Evolutionary conservation across 2,888 invertebrate species (phyloP), one percentile per base, ranked within the genome.

Genomic region (Hypolimnas misippus): DNA sequence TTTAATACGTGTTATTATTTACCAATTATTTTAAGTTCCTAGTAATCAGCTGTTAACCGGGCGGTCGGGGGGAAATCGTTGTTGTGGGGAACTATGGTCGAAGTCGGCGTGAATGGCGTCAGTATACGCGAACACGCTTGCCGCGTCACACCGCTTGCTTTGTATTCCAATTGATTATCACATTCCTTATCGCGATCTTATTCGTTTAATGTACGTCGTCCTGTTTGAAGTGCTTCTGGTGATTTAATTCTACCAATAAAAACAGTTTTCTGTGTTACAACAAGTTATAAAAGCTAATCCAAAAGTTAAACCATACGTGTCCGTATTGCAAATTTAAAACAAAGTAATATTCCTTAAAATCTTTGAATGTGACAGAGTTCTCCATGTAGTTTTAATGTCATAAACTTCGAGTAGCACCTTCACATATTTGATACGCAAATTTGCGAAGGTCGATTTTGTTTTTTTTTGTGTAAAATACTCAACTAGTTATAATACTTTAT

Each of bases 1-100:
- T 14, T 49, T 14, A 25, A 2, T 49, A 49, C 29, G 2, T 29
- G 14, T 14, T 25, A 25, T 25, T 49, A 29, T 49, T 49, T 49
- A 49, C 21, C 29, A 49, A 49, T 56, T 62, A 56, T 17, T 58
- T 40, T 52, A 65, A 68, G 69, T 71, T 69, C 66, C 57, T 62
- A 65, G 75, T 81, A 87, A 87, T 88, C 89, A 89, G 89, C 89
- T 89, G 89, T 87, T 53, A 66, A 38, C 57, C 64, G 67, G 58
- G 71, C 71, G 73, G 69, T 67, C 71, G 77, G 73, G 79, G 81
- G 81, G 84, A 78, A 79, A 56, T 46, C 76, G 77, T 69, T 68
- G 75, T 70, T 76, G 73, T 72, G 74, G 72, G 75, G 69, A n/a
- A 71, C 66, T 70, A 72, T 68, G 73, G 74, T 72, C 68, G 68